Conservation (phyloP, 2,888 invertebrate genomes). For the Idaea aversata region DNA sequence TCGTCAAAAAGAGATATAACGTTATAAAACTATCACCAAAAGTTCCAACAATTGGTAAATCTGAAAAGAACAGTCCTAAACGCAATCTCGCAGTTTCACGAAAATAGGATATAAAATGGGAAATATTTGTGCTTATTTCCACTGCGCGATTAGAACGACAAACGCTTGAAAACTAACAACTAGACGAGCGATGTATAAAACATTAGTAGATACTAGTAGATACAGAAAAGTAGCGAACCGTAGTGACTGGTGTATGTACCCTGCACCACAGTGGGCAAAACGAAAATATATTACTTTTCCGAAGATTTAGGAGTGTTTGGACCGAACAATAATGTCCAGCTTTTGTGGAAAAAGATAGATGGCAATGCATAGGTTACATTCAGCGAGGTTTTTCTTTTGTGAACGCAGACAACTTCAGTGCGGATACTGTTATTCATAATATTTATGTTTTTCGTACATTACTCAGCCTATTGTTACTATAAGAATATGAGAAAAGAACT, state of each 20-base stretch:
- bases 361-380: constrained; percentile 78
- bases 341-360: constrained; percentile 82
- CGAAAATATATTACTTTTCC: constrained; percentile 81
- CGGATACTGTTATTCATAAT: constrained; percentile 72
- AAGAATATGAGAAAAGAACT: constrained; percentile 47
- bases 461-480: constrained; percentile 55
- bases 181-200: constrained; percentile 69
- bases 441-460: constrained; percentile 69
- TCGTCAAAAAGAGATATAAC: constrained; percentile 23
- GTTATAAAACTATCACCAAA: constrained; percentile 26
- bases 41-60: constrained; percentile 51
- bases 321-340: constrained; percentile 82
- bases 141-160: constrained; percentile 39
- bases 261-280: constrained; percentile 78
- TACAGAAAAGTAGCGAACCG: constrained; percentile 70
- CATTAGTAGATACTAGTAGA: constrained; percentile 75
- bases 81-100: constrained; percentile 50
- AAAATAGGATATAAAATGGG: constrained; percentile 53
- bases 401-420: constrained; percentile 72
- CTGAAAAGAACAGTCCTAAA: constrained; percentile 55
- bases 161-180: constrained; percentile 39
- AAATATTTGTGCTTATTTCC: constrained; percentile 57
- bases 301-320: constrained; percentile 81
- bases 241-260: constrained; percentile 56
- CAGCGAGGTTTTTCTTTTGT: constrained; percentile 77